Evolutionary conservation across 1,140 invertebrate species (phyloP), one percentile per base, ranked within the genome.

Genomic region (Hyles euphorbiae): DNA sequence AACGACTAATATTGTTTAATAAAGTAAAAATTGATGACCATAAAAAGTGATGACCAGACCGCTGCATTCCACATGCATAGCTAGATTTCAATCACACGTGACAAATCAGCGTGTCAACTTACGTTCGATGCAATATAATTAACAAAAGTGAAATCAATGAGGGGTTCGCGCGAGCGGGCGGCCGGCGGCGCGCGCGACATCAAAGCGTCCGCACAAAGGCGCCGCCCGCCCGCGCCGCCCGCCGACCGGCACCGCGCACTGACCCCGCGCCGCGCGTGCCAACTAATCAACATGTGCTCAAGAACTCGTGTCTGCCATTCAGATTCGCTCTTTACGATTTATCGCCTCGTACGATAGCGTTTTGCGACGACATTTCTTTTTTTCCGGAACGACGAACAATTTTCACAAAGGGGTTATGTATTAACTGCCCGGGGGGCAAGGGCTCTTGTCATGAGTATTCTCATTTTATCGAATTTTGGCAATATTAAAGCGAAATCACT

Each of bases 61-160:
- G 5, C 8, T n/a, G 10, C 11, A 40, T 8, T 40, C 47, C n/a
- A 48, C 9, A 48, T 11, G 11, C 47, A 11, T 11, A 11, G n/a
- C n/a, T 12, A 48, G 6, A 11, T 12, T 6, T 12, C n/a, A 48
- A 22, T 22, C 47, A 10, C n/a, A 11, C 47, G 47, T 22, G 53
- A 53, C 49, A 55, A 61, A 61, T 53, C 46, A 51, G 48, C 56
- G 54, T 53, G 53, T 47, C 54, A 56, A 53, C 52, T 61, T 63
- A 48, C 46, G 45, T 8, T 45, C 56, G 36, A 44, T 56, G 53
- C 57, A 64, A 61, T 53, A 60, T 70, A 65, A 70, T 65, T 62
- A 70, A 70, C 63, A 70, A 65, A 70, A 70, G 67, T 65, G 59
- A 64, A 66, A 70, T 70, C 63, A 66, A 70, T 40, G 36, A 5